Conservation (phyloP, 2,888 invertebrate genomes). For the Parasteatoda lunata region DNA sequence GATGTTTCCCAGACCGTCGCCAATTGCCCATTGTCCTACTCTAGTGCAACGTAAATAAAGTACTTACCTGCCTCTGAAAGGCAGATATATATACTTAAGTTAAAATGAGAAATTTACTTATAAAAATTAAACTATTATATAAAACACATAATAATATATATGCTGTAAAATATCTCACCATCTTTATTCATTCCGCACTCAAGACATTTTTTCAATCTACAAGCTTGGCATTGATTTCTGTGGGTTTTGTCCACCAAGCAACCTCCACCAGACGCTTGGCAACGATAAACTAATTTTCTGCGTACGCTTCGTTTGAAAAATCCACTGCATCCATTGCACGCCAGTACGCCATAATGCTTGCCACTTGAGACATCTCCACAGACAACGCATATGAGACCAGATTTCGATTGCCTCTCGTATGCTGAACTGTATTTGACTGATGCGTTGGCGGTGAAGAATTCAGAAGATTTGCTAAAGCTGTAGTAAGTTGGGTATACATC, state of each 20-base stretch:
- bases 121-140: too few relatives aligned
- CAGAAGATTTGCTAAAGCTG: neutral
- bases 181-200: constrained; percentile 99
- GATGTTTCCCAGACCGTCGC: too few relatives aligned
- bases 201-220: constrained; percentile 97
- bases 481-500: neutral
- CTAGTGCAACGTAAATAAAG: too few relatives aligned
- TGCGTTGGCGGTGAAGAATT: neutral
- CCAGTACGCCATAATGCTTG: constrained; percentile 97
- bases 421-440: too few relatives aligned
- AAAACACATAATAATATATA: too few relatives aligned
- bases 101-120: too few relatives aligned
- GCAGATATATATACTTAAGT: too few relatives aligned
- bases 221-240: constrained; percentile 98
- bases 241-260: constrained; percentile 99
- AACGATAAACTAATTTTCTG: constrained; percentile 93
- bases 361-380: constrained; percentile 98
- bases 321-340: constrained; percentile 99
- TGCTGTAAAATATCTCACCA: constrained; percentile 81
- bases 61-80: too few relatives aligned
- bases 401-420: neutral
- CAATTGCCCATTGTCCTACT: too few relatives aligned
- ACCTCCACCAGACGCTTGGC: constrained; percentile 97
- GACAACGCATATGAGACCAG: constrained; percentile 87
- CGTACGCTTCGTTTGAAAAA: constrained; percentile 98